These are phyloP conservation scores for Apis laboriosa DNA, from an alignment of 1,140 invertebrate species.

Conservation along the genomic window DNA sequence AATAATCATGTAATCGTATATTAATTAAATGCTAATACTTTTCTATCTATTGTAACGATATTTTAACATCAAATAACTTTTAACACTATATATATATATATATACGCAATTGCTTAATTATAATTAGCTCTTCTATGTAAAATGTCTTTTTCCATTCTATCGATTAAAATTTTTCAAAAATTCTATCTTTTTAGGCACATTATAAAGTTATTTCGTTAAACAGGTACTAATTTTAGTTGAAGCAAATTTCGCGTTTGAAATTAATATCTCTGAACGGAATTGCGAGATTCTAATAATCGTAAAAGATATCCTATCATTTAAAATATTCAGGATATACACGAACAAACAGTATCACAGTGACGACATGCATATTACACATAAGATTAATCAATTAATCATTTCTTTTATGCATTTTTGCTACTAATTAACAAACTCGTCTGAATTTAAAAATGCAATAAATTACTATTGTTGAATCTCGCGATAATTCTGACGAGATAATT, in stretches of 20 bases:
- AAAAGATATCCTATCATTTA: slow-evolving; percentile 2
- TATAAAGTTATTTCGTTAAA: slow-evolving; percentile 37
- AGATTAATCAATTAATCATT: slow-evolving; percentile 18
- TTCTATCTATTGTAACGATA: slow-evolving; percentile 23
- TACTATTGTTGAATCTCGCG: background rate
- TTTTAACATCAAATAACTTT: slow-evolving; percentile 39
- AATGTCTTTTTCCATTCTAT: background rate
- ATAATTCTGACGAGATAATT: background rate
- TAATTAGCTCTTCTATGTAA: slow-evolving; percentile 8
- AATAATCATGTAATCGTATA: slow-evolving; percentile 23
- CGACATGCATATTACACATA: slow-evolving; percentile 55
- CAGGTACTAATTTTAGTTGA: slow-evolving; percentile 59
- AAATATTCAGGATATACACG: slow-evolving; percentile 44
- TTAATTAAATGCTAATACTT: slow-evolving; percentile 17
- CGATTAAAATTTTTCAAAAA: slow-evolving; percentile 49
- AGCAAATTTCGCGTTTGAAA: slow-evolving; percentile 33
- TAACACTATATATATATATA: background rate
- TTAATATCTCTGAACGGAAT: background rate
- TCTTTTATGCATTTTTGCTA: slow-evolving; percentile 7
- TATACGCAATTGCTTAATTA: slow-evolving; percentile 18
- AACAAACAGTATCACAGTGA: slow-evolving; percentile 65
- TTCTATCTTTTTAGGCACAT: slow-evolving; percentile 55
- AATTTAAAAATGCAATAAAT: slow-evolving; percentile 17
- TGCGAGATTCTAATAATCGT: background rate
- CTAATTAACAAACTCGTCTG: slow-evolving; percentile 35